Evolutionary conservation across 2,888 invertebrate species (phyloP), one percentile per base, ranked within the genome.

Genomic region (Lacanobia oleracea): DNA sequence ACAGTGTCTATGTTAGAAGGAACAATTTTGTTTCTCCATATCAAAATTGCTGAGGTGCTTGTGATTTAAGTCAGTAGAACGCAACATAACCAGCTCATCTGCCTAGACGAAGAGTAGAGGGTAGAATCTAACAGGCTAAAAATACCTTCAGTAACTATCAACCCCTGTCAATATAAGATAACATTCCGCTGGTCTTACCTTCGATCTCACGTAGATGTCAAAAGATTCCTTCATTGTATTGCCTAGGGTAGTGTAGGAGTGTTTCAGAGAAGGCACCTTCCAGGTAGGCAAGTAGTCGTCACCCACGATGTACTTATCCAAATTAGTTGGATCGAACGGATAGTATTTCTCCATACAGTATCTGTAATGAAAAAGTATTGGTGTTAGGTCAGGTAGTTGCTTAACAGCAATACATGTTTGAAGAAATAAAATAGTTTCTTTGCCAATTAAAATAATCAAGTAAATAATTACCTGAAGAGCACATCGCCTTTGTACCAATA

Each of bases 211-310:
- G 87, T 98, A 98, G 0, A 98, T 97, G 90, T 99, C 98, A 81
- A 99, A 98, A 2, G 98, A 97, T 65, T 98, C 98, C 89, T 98
- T 98, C 98, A 99, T 99, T 7, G 98, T 97, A 85, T 97, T 97
- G 2, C 98, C 98, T 53, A 98, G 94, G 0, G 96, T 96, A 0
- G 96, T 97, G 89, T 98, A 98, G 75, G 97, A 97, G 81, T 97
- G 97, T 23, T 97, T 96, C 54, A 98, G 92, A 0, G 97, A 97
- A 0, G 98, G 98, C 10, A 99, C 97, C 91, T 99, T 97, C 99
- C 99, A 99, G 14, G 98, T 97, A 0, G 99, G 99, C 56, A 98
- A 94, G 91, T 99, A 99, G 90, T 99, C 98, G 91, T 99, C 99
- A 0, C 98, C 98, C 0, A 99, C 98, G 1, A 99, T 98, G 90